Evolutionary conservation across 2,113 vertebrate species (phyloP).

Genomic region (Microtus ochrogaster): DNA sequence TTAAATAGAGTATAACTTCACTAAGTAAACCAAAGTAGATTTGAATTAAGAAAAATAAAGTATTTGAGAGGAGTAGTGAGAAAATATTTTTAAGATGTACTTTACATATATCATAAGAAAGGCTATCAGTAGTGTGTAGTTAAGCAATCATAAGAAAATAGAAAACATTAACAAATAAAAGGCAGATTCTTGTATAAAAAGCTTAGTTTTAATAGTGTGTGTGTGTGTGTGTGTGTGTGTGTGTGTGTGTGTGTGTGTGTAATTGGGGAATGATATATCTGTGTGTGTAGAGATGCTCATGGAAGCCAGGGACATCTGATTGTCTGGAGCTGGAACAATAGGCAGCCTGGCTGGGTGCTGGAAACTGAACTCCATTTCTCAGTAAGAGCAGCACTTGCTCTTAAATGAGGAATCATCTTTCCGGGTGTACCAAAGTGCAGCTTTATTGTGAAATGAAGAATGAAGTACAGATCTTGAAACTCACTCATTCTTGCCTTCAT

Average conservation of each 20-base stretch:
- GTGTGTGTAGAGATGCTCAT: background rate
- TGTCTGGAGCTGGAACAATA: background rate
- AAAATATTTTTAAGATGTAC: background rate
- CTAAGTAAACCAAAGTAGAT: background rate
- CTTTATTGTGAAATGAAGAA: background rate
- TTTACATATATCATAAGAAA: background rate
- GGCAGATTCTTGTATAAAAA: background rate
- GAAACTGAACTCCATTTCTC: background rate
- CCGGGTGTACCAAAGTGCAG: accelerated
- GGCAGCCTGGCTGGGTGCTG: background rate
- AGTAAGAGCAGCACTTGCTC: background rate
- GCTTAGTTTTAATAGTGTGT: background rate
- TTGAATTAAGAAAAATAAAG: background rate
- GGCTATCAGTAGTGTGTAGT: background rate
- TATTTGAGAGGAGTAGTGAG: background rate
- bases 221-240: background rate
- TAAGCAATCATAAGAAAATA: background rate
- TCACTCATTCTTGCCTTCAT: background rate
- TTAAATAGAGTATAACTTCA: background rate
- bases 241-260: no score
- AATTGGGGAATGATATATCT: background rate
- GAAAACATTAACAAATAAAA: background rate
- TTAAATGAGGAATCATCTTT: background rate
- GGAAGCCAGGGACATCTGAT: background rate
- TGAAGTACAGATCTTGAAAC: background rate